phyloP scores from a whole-genome alignment of 64 coral and sea anemone genomes.

The Hydrozoanthus tunicans region DNA sequence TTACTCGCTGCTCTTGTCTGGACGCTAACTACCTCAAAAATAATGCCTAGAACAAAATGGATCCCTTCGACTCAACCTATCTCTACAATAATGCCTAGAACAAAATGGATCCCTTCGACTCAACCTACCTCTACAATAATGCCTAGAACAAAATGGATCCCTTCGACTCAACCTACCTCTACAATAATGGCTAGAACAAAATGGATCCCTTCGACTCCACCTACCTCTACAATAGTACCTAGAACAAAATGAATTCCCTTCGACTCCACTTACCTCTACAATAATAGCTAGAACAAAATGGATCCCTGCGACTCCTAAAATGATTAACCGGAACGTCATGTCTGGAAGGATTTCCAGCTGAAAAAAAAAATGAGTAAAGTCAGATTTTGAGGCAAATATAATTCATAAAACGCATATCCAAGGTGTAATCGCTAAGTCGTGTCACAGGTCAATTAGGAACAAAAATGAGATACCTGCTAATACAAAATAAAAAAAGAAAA shows the following conservation, averaged over 20 bases:
- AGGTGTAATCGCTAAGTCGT: background rate
- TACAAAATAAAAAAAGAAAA: no score
- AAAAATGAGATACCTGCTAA: no score
- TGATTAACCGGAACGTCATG: constrained; percentile 44
- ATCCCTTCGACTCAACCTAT: background rate
- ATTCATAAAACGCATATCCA: background rate
- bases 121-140: no score
- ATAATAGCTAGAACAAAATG: constrained; percentile 49
- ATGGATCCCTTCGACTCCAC: background rate
- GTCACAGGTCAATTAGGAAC: background rate
- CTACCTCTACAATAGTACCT: no score
- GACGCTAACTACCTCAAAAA: no score
- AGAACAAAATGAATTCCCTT: background rate
- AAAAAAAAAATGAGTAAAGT: background rate
- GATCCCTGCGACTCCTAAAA: constrained; percentile 16
- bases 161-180: no score
- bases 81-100: constrained; percentile 33
- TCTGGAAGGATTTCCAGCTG: constrained; percentile 45
- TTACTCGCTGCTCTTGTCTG: no score
- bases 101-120: constrained; percentile 28
- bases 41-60: no score
- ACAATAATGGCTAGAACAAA: background rate
- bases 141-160: background rate
- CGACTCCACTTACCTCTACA: background rate
- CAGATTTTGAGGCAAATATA: background rate